Evolutionary conservation across 2,113 vertebrate species (phyloP).

Genomic region (Grantiella picta): DNA sequence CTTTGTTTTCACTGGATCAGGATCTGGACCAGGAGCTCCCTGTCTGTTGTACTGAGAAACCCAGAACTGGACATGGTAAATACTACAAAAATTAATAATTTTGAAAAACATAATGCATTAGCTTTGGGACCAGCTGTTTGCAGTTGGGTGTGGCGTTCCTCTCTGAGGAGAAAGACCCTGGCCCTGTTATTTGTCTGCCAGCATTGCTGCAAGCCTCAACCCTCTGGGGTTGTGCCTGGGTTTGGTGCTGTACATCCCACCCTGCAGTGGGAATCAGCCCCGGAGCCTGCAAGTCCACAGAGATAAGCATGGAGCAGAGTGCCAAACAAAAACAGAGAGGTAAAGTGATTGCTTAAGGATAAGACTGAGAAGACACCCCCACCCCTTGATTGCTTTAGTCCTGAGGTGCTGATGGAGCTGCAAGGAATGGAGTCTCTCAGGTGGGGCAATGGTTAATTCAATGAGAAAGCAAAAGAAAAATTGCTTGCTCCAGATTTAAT

Average conservation of each 20-base stretch:
- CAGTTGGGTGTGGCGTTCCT: neutral
- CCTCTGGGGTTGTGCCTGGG: neutral
- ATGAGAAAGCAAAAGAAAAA: neutral
- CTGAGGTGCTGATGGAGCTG: neutral
- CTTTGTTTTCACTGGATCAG: neutral
- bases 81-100: neutral
- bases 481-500: neutral
- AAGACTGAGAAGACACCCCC: neutral
- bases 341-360: neutral
- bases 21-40: neutral
- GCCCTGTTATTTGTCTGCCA: neutral
- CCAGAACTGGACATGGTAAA: neutral
- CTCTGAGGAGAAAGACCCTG: neutral
- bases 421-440: neutral
- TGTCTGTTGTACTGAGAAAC: neutral
- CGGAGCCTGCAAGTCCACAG: rapidly evolving
- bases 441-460: neutral
- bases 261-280: neutral
- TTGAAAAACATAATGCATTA: neutral
- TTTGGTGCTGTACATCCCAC: neutral
- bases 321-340: neutral
- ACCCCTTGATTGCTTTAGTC: neutral
- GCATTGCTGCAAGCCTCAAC: neutral
- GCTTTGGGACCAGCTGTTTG: neutral
- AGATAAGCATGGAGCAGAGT: neutral